phyloP scores from a whole-genome alignment of 2,113 vertebrate genomes.

The Gymnogyps californianus region DNA sequence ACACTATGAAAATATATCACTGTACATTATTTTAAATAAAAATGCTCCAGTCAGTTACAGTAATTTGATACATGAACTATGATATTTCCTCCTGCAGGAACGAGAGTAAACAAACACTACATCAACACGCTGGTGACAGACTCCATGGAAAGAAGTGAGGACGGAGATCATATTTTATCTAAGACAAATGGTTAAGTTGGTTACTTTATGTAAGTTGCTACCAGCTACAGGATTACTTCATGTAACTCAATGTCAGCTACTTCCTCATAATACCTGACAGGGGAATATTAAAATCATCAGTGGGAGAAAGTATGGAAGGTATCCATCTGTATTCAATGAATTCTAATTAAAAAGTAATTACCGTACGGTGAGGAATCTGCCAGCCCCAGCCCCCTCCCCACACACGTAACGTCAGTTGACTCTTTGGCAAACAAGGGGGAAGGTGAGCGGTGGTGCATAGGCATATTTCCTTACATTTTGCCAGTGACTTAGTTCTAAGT shows the following conservation, averaged over 20 bases:
- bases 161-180: constrained; percentile 72
- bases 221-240: constrained; percentile 66
- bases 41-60: constrained; percentile 70
- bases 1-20: constrained; percentile 52
- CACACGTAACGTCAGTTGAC: not conserved
- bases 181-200: constrained; percentile 75
- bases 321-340: constrained; percentile 74
- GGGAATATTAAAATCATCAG: constrained; percentile 76
- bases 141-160: constrained; percentile 60
- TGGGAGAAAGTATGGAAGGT: constrained; percentile 53
- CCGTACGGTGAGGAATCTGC: constrained; percentile 18
- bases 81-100: constrained; percentile 68
- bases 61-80: constrained; percentile 77
- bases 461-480: constrained; percentile 60
- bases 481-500: constrained; percentile 74
- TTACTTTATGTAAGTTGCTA: constrained; percentile 70
- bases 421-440: constrained; percentile 25
- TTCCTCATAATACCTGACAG: constrained; percentile 68
- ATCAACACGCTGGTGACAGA: constrained; percentile 69
- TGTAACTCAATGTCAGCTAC: constrained; percentile 72
- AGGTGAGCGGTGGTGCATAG: not conserved
- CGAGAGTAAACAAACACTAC: constrained; percentile 72
- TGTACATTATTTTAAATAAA: constrained; percentile 71
- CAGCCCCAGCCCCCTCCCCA: constrained; percentile 36
- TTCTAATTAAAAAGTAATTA: constrained; percentile 82